Evolutionary conservation across 2,888 invertebrate genomes (phyloP).

Genomic region (Arge pagana): DNA sequence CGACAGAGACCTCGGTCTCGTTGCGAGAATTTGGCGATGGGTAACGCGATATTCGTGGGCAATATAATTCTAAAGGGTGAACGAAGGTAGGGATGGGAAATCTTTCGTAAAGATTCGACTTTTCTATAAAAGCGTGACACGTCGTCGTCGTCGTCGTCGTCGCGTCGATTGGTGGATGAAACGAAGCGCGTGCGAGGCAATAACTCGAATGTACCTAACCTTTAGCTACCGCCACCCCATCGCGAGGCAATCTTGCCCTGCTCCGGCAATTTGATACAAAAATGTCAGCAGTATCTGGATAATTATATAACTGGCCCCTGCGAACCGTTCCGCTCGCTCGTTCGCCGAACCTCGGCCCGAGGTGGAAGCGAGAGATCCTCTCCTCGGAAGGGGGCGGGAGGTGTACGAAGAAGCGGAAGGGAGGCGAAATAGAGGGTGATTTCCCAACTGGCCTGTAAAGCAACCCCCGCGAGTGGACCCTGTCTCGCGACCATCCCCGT

Average conservation of each 20-base stretch:
- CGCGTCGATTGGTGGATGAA: too few relatives aligned
- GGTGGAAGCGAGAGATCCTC: background rate
- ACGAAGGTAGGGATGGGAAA: background rate
- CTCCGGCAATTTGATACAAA: slow-evolving; percentile 46
- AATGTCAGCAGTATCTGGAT: slow-evolving; percentile 51
- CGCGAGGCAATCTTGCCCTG: slow-evolving; percentile 29
- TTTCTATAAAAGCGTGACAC: too few relatives aligned
- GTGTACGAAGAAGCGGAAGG: slow-evolving; percentile 36
- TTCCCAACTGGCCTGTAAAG: slow-evolving; percentile 65
- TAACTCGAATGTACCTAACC: slow-evolving; percentile 17
- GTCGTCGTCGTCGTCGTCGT: too few relatives aligned
- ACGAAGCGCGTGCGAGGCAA: background rate
- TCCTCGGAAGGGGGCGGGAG: slow-evolving; percentile 13
- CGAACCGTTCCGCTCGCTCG: slow-evolving; percentile 25
- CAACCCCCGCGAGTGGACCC: slow-evolving; percentile 32
- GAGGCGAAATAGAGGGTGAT: slow-evolving; percentile 57
- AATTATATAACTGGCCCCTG: slow-evolving; percentile 51
- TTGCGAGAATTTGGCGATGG: too few relatives aligned
- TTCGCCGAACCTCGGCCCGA: slow-evolving; percentile 10
- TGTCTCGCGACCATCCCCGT: slow-evolving; percentile 24
- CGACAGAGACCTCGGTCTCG: too few relatives aligned
- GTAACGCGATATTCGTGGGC: too few relatives aligned
- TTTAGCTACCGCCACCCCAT: slow-evolving; percentile 24
- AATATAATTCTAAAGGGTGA: background rate
- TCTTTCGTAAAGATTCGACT: background rate